These are phyloP conservation scores for Gadopsis marmoratus DNA, from an alignment of 2,797 vertebrate species.

Conservation along the genomic window DNA sequence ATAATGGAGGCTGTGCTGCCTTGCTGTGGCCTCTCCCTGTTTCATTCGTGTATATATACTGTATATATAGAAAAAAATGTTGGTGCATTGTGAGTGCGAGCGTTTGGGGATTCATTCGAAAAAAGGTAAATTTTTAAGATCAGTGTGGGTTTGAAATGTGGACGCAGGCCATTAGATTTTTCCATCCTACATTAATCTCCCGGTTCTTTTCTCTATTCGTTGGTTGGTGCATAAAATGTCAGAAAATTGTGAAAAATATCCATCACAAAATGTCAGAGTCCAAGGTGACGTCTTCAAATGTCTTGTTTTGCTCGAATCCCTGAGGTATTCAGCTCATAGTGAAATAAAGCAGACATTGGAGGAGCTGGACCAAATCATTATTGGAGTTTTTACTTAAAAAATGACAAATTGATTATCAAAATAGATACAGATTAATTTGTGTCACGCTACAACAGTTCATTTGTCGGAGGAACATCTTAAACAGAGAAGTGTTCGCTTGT, in stretches of 20 bases:
- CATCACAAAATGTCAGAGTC: background rate
- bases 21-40: slow-evolving; percentile 15
- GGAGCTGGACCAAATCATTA: background rate
- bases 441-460: too few species aligned
- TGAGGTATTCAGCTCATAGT: background rate
- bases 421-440: background rate
- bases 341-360: background rate
- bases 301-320: background rate
- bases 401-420: rapidly evolving
- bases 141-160: slow-evolving; percentile 7
- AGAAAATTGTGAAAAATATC: background rate
- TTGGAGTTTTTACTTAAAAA: background rate
- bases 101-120: slow-evolving; percentile 13
- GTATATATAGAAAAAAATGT: background rate
- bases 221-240: background rate
- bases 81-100: slow-evolving; percentile 10
- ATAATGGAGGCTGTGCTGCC: background rate
- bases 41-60: background rate
- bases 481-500: background rate
- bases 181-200: background rate
- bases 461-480: slow-evolving; percentile 9
- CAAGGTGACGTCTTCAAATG: background rate
- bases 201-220: background rate
- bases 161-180: background rate
- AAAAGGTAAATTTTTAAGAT: slow-evolving; percentile 1